A percentile compares a stretch with the other conserved stretches of the same genome.
These are phyloP conservation scores for Rhinella marina DNA, from an alignment of 2,797 vertebrate genomes.

Conservation along the genomic window DNA sequence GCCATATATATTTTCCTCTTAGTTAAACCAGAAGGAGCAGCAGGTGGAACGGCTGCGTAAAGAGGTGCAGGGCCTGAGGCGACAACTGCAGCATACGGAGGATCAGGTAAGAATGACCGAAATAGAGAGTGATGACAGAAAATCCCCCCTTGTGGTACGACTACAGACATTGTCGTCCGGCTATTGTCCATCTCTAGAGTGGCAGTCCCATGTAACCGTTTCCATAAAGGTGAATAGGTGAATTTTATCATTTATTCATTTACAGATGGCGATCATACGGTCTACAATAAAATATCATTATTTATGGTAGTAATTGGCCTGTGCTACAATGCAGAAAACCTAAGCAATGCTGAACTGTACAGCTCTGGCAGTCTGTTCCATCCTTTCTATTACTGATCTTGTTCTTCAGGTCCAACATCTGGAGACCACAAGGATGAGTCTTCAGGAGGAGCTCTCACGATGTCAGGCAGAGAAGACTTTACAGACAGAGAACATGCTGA, in stretches of 20 bases:
- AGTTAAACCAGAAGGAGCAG: constrained; percentile 50
- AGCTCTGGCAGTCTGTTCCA: not conserved
- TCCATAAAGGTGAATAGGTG: no score
- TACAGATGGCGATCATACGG: not conserved
- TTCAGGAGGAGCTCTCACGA: constrained; percentile 39
- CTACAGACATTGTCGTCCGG: no score
- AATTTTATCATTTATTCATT: not conserved
- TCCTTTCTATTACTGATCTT: not conserved
- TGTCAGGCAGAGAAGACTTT: constrained; percentile 43
- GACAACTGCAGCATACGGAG: constrained; percentile 42
- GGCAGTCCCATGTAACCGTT: no score
- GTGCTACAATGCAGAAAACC: not conserved
- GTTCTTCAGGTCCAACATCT: constrained; percentile 36
- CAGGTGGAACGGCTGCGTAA: constrained; percentile 13
- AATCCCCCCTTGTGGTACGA: no score
- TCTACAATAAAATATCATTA: not conserved
- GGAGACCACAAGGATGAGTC: constrained; percentile 10
- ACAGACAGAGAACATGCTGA: constrained; percentile 8
- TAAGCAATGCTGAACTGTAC: not conserved
- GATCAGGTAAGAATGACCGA: constrained; percentile 33
- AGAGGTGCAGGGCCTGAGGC: constrained; percentile 11
- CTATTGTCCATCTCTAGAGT: no score
- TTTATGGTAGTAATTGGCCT: not conserved
- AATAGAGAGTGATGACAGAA: not conserved
- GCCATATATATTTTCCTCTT: not conserved